Evolutionary conservation across 2,113 vertebrate genomes (phyloP).

Genomic region (Taxidea taxus): DNA sequence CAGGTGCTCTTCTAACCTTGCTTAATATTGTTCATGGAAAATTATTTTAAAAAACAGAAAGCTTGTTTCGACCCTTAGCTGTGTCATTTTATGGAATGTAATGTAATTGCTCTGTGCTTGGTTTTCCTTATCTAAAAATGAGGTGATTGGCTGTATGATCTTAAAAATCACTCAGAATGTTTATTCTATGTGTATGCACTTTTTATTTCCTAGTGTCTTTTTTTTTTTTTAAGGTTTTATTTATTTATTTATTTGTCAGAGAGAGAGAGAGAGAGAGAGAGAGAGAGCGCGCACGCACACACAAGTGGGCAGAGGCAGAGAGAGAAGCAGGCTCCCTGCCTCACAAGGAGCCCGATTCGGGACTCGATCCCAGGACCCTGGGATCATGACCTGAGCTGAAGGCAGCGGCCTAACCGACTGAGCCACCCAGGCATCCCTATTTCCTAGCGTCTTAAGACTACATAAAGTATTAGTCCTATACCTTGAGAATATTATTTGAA

Average conservation of each 20-base stretch:
- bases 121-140: neutral
- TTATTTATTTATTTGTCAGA: too few species aligned
- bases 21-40: neutral
- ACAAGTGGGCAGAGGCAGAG: too few species aligned
- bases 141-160: neutral
- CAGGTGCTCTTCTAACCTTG: neutral
- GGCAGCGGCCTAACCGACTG: too few species aligned
- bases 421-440: neutral
- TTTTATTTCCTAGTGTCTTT: neutral
- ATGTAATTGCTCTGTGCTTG: neutral
- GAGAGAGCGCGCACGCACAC: too few species aligned
- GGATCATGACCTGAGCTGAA: too few species aligned
- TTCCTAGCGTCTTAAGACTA: neutral
- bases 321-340: too few species aligned
- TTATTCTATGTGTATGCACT: neutral
- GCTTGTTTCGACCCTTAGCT: neutral
- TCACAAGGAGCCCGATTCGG: too few species aligned
- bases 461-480: neutral
- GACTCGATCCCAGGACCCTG: too few species aligned
- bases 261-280: too few species aligned
- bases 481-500: neutral
- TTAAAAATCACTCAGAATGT: neutral
- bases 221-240: too few species aligned
- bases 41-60: conserved; percentile 2
- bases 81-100: neutral